Evolutionary conservation across 1,140 invertebrate species (phyloP).

Genomic region (Brachionus calyciflorus): DNA sequence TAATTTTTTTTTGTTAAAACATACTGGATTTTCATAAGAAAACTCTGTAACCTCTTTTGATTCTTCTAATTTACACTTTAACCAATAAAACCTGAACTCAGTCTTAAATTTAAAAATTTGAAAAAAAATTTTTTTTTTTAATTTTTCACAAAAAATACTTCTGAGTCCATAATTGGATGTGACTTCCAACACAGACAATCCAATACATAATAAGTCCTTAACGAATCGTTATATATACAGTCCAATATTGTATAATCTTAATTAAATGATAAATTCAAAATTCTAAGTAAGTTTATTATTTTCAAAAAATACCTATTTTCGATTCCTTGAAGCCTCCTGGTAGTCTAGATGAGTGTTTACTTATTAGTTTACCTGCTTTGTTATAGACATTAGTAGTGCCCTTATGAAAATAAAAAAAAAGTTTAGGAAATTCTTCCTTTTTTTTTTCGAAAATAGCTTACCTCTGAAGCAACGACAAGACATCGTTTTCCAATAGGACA

Average conservation of each 20-base stretch:
- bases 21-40: constrained; percentile 60
- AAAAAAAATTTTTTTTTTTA: too few relatives aligned
- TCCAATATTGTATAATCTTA: constrained; percentile 68
- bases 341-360: constrained; percentile 67
- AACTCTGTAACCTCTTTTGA: constrained; percentile 57
- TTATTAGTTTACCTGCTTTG: constrained; percentile 67
- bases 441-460: constrained; percentile 53
- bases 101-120: constrained; percentile 63
- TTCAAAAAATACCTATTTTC: not conserved
- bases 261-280: too few relatives aligned
- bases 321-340: constrained; percentile 69
- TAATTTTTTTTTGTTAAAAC: constrained; percentile 49
- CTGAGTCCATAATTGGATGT: constrained; percentile 37
- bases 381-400: constrained; percentile 68
- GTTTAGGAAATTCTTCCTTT: not conserved
- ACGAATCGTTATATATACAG: constrained; percentile 70
- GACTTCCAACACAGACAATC: constrained; percentile 80
- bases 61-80: constrained; percentile 69
- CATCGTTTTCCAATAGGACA: constrained; percentile 77
- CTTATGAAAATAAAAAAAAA: not conserved
- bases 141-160: not conserved
- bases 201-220: constrained; percentile 71
- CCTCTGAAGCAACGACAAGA: constrained; percentile 72
- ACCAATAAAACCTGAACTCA: constrained; percentile 74
- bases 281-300: too few relatives aligned